phyloP scores from a whole-genome alignment of 1,140 invertebrate genomes.

The Drosophila simulans region DNA sequence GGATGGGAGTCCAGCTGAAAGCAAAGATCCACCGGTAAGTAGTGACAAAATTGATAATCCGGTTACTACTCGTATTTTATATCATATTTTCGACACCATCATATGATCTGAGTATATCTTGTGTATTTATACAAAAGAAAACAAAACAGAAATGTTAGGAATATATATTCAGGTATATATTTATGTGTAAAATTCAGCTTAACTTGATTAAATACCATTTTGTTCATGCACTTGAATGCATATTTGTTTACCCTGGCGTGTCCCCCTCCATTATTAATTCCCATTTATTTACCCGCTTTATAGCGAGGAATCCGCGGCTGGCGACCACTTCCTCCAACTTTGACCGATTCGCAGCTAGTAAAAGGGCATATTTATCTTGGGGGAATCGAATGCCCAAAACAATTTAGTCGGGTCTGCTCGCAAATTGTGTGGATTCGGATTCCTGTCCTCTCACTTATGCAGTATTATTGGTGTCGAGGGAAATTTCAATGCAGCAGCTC shows the following conservation, averaged over 20 bases:
- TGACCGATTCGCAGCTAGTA: conserved; percentile 42
- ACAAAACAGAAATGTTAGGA: no score
- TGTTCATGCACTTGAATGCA: no score
- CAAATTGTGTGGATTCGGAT: conserved; percentile 37
- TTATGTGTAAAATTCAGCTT: background rate
- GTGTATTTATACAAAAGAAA: no score
- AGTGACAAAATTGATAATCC: background rate
- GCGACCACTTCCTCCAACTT: conserved; percentile 11
- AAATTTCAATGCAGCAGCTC: conserved; percentile 52
- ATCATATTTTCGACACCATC: no score
- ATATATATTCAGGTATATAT: background rate
- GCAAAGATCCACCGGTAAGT: conserved; percentile 1
- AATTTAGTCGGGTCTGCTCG: conserved; percentile 42
- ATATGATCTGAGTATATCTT: no score
- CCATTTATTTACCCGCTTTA: conserved; percentile 19
- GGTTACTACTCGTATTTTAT: no score
- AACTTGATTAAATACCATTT: no score
- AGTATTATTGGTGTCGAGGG: conserved; percentile 54
- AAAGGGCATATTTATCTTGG: conserved; percentile 51
- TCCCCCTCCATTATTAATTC: conserved; percentile 22
- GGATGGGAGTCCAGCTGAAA: no score
- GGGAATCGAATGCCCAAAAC: conserved; percentile 56
- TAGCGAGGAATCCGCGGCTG: background rate
- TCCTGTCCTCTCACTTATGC: conserved; percentile 44
- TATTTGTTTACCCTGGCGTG: background rate